These are phyloP conservation scores for Hippolais icterina DNA, from an alignment of 2,113 vertebrate genomes.

Conservation along the genomic window DNA sequence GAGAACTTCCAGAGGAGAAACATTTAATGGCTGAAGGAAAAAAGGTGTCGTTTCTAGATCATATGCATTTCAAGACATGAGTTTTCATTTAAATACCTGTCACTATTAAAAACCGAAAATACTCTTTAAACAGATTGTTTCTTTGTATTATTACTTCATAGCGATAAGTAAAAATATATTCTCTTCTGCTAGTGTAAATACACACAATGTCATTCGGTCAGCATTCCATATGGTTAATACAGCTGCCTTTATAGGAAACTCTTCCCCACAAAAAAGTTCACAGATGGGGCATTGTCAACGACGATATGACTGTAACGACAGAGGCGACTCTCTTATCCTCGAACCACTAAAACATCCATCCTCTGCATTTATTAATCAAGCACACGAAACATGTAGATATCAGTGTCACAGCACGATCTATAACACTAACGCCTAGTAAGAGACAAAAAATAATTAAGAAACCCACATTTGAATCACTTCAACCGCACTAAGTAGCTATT, in stretches of 20 bases:
- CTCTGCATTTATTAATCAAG: neutral
- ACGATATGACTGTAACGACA: accelerated
- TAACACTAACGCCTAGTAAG: accelerated
- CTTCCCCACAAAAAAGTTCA: neutral
- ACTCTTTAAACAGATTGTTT: no score
- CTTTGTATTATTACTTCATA: neutral
- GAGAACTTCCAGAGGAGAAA: neutral
- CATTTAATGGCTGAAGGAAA: neutral
- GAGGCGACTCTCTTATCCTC: neutral
- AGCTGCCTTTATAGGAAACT: neutral
- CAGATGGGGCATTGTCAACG: neutral
- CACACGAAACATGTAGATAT: neutral
- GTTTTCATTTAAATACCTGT: neutral
- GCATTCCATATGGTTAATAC: neutral
- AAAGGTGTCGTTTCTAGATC: neutral
- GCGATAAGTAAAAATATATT: neutral
- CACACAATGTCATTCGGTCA: neutral
- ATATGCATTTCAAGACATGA: accelerated
- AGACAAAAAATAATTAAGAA: neutral
- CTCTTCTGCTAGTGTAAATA: accelerated
- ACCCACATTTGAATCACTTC: neutral
- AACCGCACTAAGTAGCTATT: neutral
- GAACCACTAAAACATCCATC: neutral
- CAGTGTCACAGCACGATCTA: neutral
- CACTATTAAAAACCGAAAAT: neutral